Evolutionary conservation across 2,797 vertebrate species (phyloP).

Genomic region (Phyllotis vaccarum): DNA sequence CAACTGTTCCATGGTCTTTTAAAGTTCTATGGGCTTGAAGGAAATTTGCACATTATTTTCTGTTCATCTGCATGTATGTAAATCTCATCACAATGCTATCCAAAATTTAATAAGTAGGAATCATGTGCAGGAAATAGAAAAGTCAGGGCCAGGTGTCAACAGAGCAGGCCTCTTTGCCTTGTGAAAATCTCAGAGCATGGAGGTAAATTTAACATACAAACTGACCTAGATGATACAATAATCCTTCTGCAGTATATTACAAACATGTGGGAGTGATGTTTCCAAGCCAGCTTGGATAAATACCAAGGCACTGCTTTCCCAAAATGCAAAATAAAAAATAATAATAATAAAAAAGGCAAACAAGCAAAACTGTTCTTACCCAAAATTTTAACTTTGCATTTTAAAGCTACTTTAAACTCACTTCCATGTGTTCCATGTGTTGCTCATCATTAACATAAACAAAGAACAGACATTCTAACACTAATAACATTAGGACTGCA

Average conservation of each 20-base stretch:
- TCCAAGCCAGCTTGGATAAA: background rate
- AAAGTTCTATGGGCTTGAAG: background rate
- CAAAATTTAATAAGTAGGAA: background rate
- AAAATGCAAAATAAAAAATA: background rate
- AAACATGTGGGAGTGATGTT: background rate
- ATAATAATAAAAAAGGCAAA: background rate
- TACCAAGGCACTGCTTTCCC: background rate
- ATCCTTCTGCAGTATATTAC: background rate
- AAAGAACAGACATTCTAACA: slow-evolving; percentile 31
- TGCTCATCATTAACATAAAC: slow-evolving; percentile 57
- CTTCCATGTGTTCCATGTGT: slow-evolving; percentile 40
- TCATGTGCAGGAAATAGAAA: background rate
- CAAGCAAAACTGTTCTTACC: background rate
- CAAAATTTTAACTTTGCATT: slow-evolving; percentile 29
- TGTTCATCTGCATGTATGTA: background rate
- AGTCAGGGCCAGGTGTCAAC: background rate
- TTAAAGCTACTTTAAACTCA: slow-evolving; percentile 64
- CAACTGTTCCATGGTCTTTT: background rate
- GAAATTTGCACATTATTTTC: slow-evolving; percentile 11
- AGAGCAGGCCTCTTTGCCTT: background rate
- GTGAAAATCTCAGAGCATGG: background rate
- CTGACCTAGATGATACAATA: background rate
- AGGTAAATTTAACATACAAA: slow-evolving; percentile 16
- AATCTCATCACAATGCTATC: background rate
- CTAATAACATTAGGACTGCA: slow-evolving; percentile 39